These are phyloP conservation scores for Conger conger DNA, from an alignment of 2,113 vertebrate species.

Conservation along the genomic window DNA sequence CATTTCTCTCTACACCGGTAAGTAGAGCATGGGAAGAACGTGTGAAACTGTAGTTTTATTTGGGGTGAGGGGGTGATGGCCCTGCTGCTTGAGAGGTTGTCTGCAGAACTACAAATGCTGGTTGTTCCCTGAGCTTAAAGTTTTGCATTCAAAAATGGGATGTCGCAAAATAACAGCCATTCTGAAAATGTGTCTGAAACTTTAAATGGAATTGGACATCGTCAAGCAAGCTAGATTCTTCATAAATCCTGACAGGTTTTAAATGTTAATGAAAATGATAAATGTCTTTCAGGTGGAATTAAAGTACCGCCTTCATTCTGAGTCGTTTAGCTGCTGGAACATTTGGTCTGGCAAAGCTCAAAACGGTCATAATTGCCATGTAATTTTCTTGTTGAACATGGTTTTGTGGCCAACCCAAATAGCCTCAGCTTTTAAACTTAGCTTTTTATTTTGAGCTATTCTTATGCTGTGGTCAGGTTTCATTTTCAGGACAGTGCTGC, in stretches of 20 bases:
- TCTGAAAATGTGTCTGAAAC: no score
- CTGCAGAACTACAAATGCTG: no score
- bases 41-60: no score
- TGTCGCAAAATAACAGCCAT: no score
- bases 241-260: background rate
- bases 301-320: background rate
- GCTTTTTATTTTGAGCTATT: background rate
- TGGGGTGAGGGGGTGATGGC: no score
- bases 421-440: background rate
- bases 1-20: constrained; percentile 89
- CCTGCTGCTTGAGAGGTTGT: no score
- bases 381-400: background rate
- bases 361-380: background rate
- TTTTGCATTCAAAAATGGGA: no score
- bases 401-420: background rate
- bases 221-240: background rate
- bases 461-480: background rate
- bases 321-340: background rate
- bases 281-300: background rate
- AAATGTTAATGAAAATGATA: background rate
- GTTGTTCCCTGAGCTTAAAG: no score
- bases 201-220: no score
- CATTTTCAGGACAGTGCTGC: background rate
- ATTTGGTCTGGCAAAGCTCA: background rate
- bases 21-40: constrained; percentile 54